Conservation (phyloP, 2,113 vertebrate genomes). For the Microcebus lehilahytsara region DNA sequence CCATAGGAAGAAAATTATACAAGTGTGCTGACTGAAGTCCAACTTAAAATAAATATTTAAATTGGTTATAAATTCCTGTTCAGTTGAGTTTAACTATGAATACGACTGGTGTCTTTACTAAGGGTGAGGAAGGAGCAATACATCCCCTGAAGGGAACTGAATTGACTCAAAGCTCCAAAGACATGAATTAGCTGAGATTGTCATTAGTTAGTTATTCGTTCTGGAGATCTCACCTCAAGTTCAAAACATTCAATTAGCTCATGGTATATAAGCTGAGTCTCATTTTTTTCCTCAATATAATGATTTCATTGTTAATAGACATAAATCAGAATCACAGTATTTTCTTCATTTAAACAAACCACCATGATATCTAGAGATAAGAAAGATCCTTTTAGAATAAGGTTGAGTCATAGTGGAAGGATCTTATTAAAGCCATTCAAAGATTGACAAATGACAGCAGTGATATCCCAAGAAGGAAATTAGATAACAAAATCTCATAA, state of each 20-base stretch:
- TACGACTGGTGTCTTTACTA: background rate
- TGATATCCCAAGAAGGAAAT: background rate
- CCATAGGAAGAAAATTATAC: background rate
- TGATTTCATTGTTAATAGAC: background rate
- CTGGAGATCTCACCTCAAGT: background rate
- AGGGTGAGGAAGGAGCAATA: background rate
- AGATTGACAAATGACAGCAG: background rate
- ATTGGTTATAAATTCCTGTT: background rate
- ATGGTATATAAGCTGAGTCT: background rate
- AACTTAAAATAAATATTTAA: background rate
- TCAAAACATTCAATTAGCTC: slow-evolving; percentile 4
- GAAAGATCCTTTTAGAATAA: background rate
- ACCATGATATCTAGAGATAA: background rate
- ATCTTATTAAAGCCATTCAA: background rate
- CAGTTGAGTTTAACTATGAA: background rate
- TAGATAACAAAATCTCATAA: slow-evolving; percentile 31
- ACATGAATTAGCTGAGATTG: background rate
- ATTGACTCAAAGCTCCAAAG: background rate
- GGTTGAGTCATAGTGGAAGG: background rate
- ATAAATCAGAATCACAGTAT: background rate
- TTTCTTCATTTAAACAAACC: slow-evolving; percentile 19
- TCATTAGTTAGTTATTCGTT: background rate
- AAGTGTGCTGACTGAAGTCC: background rate
- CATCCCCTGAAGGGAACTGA: background rate
- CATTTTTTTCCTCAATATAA: background rate